Conservation (phyloP, 2,113 vertebrate species). For the Nymphicus hollandicus region DNA sequence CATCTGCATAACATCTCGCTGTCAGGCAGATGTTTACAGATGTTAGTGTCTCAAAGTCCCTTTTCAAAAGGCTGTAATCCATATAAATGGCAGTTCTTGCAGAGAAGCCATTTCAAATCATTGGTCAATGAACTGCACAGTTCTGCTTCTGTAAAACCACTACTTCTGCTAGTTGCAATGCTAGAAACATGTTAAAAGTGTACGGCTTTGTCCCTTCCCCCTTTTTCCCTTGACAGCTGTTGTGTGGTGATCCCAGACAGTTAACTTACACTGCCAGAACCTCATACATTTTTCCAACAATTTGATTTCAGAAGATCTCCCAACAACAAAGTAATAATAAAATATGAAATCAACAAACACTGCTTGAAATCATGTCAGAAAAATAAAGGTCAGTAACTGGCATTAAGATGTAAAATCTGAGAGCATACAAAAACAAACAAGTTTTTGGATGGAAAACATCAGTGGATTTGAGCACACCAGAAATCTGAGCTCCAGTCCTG, state of each 20-base stretch:
- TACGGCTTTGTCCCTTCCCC: background rate
- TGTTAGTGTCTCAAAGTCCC: background rate
- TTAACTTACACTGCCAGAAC: background rate
- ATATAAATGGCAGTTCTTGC: background rate
- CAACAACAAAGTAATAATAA: background rate
- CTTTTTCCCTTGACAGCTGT: constrained; percentile 10
- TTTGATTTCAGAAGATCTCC: background rate
- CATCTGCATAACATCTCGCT: background rate
- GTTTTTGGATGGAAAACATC: background rate
- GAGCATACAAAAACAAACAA: background rate
- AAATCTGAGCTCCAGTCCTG: background rate
- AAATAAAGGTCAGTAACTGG: background rate
- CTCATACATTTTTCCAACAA: background rate
- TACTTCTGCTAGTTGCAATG: background rate
- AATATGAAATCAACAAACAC: background rate
- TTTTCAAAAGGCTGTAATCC: background rate
- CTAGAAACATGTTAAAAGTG: background rate
- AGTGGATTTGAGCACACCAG: background rate
- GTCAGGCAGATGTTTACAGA: background rate
- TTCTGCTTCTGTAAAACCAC: constrained; percentile 37
- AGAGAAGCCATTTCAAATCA: background rate
- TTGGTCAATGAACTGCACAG: constrained; percentile 12
- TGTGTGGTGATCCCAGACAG: background rate
- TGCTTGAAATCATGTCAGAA: background rate
- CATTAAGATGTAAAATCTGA: background rate